Base-by-base conservation (phyloP, 2,113 vertebrate species). In the Neolamprologus fasciatus region DNA sequence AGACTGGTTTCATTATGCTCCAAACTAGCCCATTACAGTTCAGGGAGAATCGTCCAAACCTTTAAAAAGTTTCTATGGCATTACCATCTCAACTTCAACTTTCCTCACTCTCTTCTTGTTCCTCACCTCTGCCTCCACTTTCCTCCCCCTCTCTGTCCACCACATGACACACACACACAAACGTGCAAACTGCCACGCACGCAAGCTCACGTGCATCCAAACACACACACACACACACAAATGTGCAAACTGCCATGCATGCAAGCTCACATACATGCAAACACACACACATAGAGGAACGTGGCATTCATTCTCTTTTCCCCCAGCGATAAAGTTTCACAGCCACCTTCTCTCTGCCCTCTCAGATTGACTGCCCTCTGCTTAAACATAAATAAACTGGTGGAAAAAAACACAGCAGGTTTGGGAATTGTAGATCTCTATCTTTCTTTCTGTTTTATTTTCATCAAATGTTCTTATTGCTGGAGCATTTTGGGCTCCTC, bases 1-100 rank as follows among this genome's bases (percentile, higher is more conserved):
- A 96, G 94, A 92, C 93, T 94, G 95, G 93, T 96, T 96, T 96
- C 94, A 96, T 96, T 96, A 95, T 92, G 81, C 87, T 92, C 92
- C 86, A 93, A 95, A 95, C 93, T 88, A 87, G 91, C 91, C 90
- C 92, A 95, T 95, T 94, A 94, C 95, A 95, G 95, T 93, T 91
- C 87, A 84, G 85, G 86, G 93, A 93, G 94, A 93, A 93, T 90
- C 88, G 93, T 94, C 94, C 92, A 96, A 96, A 94, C 91, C 91
- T 87, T 90, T 94, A 93, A 68, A 95, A 92, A 89, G 94, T 95
- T 95, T 93, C 95, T 80, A 95, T 92, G 81, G 94, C 84, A 93
- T 95, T 94, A 28, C 51, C 88, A 91, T 89, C 81, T 93, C 88
- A 88, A 85, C 89, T 86, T 63, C 23, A 80, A 28, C 21, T 23